phyloP scores from a whole-genome alignment of 2,113 vertebrate genomes.

The Artemisiospiza belli region DNA sequence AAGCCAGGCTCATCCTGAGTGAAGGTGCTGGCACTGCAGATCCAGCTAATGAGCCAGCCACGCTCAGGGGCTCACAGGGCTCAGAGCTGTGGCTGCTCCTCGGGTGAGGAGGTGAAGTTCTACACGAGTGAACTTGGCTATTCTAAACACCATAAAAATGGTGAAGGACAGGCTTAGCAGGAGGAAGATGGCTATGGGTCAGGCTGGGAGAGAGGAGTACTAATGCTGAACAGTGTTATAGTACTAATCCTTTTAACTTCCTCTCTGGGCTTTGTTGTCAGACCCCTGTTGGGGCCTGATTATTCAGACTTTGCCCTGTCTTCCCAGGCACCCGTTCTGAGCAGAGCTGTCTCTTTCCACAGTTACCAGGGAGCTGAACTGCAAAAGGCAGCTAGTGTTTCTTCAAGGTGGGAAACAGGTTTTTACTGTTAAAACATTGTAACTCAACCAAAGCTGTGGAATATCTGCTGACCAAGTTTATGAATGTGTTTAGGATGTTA shows the following conservation, averaged over 20 bases:
- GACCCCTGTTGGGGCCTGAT: neutral
- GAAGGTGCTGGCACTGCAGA: neutral
- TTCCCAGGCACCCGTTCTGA: neutral
- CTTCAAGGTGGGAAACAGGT: neutral
- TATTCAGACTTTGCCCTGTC: neutral
- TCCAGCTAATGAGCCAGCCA: neutral
- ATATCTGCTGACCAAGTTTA: neutral
- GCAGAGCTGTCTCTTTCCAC: neutral
- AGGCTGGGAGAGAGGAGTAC: neutral
- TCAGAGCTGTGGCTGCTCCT: neutral
- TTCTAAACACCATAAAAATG: neutral
- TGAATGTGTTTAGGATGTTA: conserved; percentile 2
- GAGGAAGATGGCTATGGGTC: neutral
- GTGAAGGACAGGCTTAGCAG: neutral
- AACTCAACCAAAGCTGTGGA: neutral
- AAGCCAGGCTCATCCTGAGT: neutral
- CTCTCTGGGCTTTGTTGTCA: conserved; percentile 14
- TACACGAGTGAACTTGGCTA: neutral
- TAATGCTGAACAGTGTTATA: neutral
- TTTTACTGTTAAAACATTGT: conserved; percentile 16
- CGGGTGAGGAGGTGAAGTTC: neutral
- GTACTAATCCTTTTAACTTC: conserved; percentile 52
- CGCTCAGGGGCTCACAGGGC: neutral
- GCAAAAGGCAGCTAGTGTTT: neutral
- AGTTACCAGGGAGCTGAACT: neutral